Evolutionary conservation across 2,113 vertebrate species (phyloP), one percentile per base, ranked within the genome.

Genomic region (Periophthalmodon schlosseri): DNA sequence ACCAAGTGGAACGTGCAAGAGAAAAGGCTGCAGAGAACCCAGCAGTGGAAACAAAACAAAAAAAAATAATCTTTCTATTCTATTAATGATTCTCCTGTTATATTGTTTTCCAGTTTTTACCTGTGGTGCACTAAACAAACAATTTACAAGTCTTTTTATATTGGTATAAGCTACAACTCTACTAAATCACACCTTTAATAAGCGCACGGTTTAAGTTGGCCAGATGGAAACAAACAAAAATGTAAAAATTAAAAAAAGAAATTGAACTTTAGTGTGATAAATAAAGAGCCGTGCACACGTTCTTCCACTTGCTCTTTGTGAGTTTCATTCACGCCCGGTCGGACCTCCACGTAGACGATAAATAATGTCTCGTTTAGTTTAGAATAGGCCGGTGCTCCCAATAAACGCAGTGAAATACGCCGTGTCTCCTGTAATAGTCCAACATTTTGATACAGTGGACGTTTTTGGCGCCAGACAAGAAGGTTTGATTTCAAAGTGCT

Each of bases 401-500:
- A 28, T 70, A 15, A 66, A 73, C n/a, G 14, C 16, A 44, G 0
- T 56, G 61, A 23, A 68, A 78, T 33, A 56, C 39, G 46, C 28
- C 28, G 0, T 28, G 20, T 70, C 46, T 56, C 68, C 33, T 67
- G 6, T 69, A 18, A 54, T 8, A 28, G 5, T 33, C 52, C 2
- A n/a, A 70, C n/a, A 2, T 16, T 71, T 28, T 79, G 60, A 80
- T 84, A 50, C 63, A 73, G 2, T 67, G 46, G 58, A 20, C 78
- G 72, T 61, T 52, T 58, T 76, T 83, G 81, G 79, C 74, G 24
- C 44, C 21, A 23, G 52, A 65, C 72, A 33, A 60, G 56, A 81
- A 78, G 70, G 66, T 68, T 87, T 82, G 0, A 78, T 83, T 88
- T 86, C 80, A 85, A 84, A 78, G 82, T 36, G 33, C 68, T 83